phyloP scores from a whole-genome alignment of 2,113 vertebrate species.

The Syngnathus floridae region DNA sequence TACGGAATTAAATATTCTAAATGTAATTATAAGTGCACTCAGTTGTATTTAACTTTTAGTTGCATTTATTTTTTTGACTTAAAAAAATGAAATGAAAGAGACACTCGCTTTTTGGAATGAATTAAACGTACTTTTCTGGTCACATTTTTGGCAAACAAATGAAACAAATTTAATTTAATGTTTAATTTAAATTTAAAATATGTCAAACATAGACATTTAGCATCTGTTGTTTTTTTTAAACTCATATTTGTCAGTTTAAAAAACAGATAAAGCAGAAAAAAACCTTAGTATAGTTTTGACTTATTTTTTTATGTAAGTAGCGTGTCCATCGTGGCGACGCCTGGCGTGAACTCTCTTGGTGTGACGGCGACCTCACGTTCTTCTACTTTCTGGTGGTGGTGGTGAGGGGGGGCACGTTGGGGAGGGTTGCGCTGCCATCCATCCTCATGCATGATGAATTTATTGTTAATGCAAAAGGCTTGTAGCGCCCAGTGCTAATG shows the following conservation, averaged over 20 bases:
- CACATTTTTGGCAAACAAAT: no score
- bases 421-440: conserved; percentile 2
- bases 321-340: neutral
- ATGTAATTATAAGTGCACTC: neutral
- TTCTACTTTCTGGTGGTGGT: neutral
- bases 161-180: no score
- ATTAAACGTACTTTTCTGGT: no score
- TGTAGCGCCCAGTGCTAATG: conserved; percentile 57
- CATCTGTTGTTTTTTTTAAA: no score
- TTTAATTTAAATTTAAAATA: no score
- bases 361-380: neutral
- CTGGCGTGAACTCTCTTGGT: neutral
- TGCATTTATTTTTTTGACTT: no score
- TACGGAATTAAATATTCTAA: neutral
- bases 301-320: neutral
- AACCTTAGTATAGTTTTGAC: neutral
- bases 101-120: no score
- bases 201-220: no score
- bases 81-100: no score
- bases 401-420: neutral
- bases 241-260: neutral
- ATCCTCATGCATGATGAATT: conserved; percentile 64
- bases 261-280: neutral
- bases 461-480: conserved; percentile 71
- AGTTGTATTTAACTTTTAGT: no score